Evolutionary conservation across 2,113 vertebrate species (phyloP).

Genomic region (Junco hyemalis): DNA sequence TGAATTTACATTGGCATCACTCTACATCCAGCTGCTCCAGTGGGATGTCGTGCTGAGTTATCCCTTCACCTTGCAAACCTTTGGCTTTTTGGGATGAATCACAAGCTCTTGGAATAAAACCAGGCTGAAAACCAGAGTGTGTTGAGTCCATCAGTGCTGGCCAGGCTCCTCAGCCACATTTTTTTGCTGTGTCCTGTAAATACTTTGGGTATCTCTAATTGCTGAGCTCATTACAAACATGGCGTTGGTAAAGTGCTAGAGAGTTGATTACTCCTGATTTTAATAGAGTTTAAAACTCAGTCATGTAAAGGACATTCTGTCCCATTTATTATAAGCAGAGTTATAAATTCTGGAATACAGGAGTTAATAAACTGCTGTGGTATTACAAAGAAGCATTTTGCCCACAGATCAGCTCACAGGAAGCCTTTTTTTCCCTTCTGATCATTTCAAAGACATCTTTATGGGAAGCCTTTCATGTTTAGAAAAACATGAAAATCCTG

Average conservation of each 20-base stretch:
- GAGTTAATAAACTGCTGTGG: background rate
- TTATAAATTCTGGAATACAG: background rate
- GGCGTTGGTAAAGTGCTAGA: background rate
- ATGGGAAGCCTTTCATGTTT: conserved; percentile 28
- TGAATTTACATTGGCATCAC: background rate
- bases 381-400: background rate
- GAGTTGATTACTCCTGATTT: background rate
- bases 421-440: background rate
- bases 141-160: background rate
- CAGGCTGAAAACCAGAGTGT: background rate
- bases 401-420: background rate
- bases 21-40: background rate
- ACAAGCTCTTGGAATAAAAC: background rate
- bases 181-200: background rate
- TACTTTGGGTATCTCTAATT: background rate
- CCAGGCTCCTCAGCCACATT: background rate
- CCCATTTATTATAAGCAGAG: background rate
- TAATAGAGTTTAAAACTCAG: background rate
- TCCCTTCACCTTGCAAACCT: background rate
- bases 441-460: background rate
- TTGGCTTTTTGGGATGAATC: background rate
- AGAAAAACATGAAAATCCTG: background rate
- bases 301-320: background rate
- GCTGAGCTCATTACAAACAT: background rate
- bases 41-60: accelerated